phyloP scores from a whole-genome alignment of 2,888 invertebrate genomes.

The Oxystoma pomonae region DNA sequence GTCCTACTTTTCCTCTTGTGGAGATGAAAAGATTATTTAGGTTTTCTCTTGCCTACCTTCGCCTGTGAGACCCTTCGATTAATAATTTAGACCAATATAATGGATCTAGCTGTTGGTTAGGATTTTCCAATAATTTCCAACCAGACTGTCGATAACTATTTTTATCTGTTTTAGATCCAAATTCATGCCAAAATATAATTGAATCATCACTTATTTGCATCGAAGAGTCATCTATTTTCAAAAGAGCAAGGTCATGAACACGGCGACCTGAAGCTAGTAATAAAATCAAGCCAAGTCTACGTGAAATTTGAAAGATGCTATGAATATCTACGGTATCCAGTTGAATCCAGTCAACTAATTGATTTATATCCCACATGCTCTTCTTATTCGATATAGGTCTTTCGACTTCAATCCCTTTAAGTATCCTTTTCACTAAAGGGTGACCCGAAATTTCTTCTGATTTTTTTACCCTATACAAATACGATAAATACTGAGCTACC shows the following conservation, averaged over 20 bases:
- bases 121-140: constrained; percentile 18
- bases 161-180: constrained; percentile 29
- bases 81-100: constrained; percentile 17
- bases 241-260: constrained; percentile 17
- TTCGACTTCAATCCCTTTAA: constrained; percentile 8
- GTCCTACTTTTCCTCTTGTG: constrained; percentile 9
- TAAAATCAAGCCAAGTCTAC: constrained; percentile 14
- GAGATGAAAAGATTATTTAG: constrained; percentile 7
- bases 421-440: background rate
- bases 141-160: constrained; percentile 12
- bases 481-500: too few species aligned
- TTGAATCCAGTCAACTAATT: constrained; percentile 12
- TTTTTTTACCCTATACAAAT: constrained; percentile 5
- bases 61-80: constrained; percentile 6
- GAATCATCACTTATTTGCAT: constrained; percentile 8
- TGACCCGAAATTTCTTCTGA: background rate
- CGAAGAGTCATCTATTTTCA: constrained; percentile 8
- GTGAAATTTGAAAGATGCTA: constrained; percentile 17
- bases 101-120: constrained; percentile 14
- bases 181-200: constrained; percentile 26
- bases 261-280: constrained; percentile 17
- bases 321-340: background rate
- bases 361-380: constrained; percentile 15
- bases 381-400: constrained; percentile 4
- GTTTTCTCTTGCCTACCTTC: constrained; percentile 11